Base-by-base conservation (phyloP, 2,797 vertebrate species). In the Pteronotus mesoamericanus region DNA sequence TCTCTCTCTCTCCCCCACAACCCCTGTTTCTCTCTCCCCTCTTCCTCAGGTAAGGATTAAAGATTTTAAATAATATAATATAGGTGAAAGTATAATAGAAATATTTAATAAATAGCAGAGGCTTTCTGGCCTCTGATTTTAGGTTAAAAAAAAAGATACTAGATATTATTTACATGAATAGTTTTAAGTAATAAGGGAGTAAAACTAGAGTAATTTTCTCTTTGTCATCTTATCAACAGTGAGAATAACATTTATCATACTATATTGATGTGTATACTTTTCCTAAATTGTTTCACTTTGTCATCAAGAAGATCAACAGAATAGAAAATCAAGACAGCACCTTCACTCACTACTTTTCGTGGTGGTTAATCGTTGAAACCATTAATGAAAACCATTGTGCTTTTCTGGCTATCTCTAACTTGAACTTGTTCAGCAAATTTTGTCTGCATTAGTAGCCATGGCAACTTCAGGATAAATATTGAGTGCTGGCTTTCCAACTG, bases 371-470 rank as follows among this genome's bases (percentile, higher is more conserved):
- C 69, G 3, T 61, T 16, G 64, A 96, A 96, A 91, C 32, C 39
- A 57, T 94, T 96, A 97, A 95, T 95, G 95, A 97, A 94, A 91
- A 59, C 83, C 15, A 55, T 91, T 97, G 91, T 97, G 93, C 75
- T 95, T 97, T 94, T 95, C 55, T 3, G 42, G 75, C 69, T 91
- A 69, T 80, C 69, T 95, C 75, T 92, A 82, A 72, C 72, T 93
- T 89, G 89, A 96, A 97, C 53, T 95, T 95, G 83, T 97, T 97
- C 91, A 82, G 79, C 42, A 95, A 88, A 97, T 95, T 97, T 94
- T 95, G 46, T 66, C 86, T 98, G 96, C 96, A 95, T 98, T 97
- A 97, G 97, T 97, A 97, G 69, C 69, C 95, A 97, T 98, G 84
- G 97, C 26, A 97, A 98, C 96, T 91, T 80, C 84, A 94, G 91